phyloP scores from a whole-genome alignment of 2,113 vertebrate genomes.

The Lophura nycthemera region DNA sequence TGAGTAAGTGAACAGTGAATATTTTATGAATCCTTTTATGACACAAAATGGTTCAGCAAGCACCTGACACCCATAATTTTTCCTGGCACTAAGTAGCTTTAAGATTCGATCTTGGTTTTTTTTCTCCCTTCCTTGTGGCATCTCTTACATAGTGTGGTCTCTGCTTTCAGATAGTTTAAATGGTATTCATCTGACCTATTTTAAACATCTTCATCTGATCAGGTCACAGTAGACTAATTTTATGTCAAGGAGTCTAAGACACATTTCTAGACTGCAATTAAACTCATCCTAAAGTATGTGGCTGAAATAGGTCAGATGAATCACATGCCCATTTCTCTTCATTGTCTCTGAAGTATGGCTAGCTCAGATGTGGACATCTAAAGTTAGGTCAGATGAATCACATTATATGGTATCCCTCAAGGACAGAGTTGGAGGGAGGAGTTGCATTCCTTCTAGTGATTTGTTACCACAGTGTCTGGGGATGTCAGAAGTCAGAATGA shows the following conservation, averaged over 20 bases:
- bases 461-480: neutral
- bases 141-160: neutral
- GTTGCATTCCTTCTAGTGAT: constrained; percentile 20
- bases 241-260: neutral
- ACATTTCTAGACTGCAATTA: constrained; percentile 50
- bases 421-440: constrained; percentile 16
- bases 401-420: neutral
- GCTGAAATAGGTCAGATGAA: constrained; percentile 45
- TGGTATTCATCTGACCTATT: neutral
- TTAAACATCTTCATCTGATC: neutral
- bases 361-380: constrained; percentile 5
- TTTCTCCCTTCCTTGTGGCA: neutral
- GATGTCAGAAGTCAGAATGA: constrained; percentile 1
- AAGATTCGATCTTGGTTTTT: neutral
- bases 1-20: neutral
- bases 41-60: neutral
- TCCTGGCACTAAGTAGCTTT: neutral
- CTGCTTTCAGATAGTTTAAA: neutral
- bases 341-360: neutral
- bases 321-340: constrained; percentile 12
- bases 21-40: neutral
- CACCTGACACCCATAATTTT: neutral
- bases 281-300: neutral
- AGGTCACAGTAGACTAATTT: neutral
- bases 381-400: constrained; percentile 46